Evolutionary conservation across 2,888 invertebrate genomes (phyloP), one percentile per base, ranked within the genome.

Genomic region (Formica aserva): DNA sequence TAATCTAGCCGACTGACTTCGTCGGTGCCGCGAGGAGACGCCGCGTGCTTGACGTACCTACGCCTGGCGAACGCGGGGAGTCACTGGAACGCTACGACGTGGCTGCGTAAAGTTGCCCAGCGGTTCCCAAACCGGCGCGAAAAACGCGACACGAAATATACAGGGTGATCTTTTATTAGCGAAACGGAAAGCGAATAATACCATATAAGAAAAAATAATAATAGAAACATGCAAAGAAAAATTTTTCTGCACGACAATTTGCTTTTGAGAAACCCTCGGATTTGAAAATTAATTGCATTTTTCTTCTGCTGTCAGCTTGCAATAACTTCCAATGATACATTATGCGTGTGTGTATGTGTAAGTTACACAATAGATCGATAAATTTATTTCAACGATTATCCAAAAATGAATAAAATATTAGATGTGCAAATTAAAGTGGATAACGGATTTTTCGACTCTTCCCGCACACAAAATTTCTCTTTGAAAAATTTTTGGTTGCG

Each of bases 1-100:
- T 90, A 90, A 90, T 90, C 89, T 87, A 88, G 84, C 89, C 84
- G 78, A 87, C 85, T 86, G 90, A 88, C 88, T 90, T 74, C 41
- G 71, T 74, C 82, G 84, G 60, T 67, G 77, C 69, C 69, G 81
- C 83, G 86, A 87, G 89, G 65, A 76, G 62, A 63, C 35, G 86
- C 83, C 87, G 86, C 86, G 80, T 87, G 84, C 82, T 84, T 85
- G 45, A 65, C 85, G 87, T 83, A 83, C 83, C 84, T 85, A 71
- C 78, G 78, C 78, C 55, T 67, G 85, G 48, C 52, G 48, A 60
- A 76, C 57, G 76, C 38, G 57, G 71, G 65, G 65, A 74, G 77
- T 81, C 75, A 78, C 38, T 74, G 69, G 80, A 85, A 83, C 82
- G 83, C 72, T 81, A 74, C 71, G 71, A 78, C 81, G 76, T 85